These are phyloP conservation scores for Phrynosoma platyrhinos DNA, from an alignment of 2,113 vertebrate species.

Conservation along the genomic window DNA sequence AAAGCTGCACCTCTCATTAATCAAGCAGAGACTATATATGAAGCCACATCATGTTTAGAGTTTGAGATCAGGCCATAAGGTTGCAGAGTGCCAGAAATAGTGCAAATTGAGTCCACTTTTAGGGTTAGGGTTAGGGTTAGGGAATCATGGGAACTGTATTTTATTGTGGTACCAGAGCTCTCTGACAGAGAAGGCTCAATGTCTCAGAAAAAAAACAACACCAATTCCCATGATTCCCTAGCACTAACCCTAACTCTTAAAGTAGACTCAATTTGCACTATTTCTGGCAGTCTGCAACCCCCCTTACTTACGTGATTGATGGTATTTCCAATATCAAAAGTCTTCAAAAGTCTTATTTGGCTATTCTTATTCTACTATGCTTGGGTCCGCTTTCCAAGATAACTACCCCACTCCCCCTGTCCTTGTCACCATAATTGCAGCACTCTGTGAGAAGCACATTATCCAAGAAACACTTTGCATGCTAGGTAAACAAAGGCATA, in stretches of 20 bases:
- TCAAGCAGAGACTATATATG: not conserved
- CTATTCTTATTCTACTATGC: not conserved
- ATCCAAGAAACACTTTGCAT: conserved; percentile 11
- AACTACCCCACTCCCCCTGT: not conserved
- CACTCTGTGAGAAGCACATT: fast-evolving
- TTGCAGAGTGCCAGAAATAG: no score
- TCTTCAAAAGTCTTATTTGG: not conserved
- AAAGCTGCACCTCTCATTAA: not conserved
- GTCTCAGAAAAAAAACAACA: no score
- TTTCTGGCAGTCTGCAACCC: no score
- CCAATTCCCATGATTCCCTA: no score
- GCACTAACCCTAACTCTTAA: no score
- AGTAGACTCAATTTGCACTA: no score
- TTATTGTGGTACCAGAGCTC: no score
- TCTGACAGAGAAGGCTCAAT: no score
- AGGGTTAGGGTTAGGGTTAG: no score
- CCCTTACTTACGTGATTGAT: not conserved
- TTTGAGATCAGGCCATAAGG: not conserved
- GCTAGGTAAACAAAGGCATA: conserved; percentile 25
- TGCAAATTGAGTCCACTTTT: no score
- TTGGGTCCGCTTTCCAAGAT: conserved; percentile 9
- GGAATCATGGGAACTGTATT: no score
- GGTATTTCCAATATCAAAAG: not conserved
- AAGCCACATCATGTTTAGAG: not conserved
- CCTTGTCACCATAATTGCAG: conserved; percentile 32